These are phyloP conservation scores for Pampus argenteus DNA, from an alignment of 2,797 vertebrate genomes.

Conservation along the genomic window DNA sequence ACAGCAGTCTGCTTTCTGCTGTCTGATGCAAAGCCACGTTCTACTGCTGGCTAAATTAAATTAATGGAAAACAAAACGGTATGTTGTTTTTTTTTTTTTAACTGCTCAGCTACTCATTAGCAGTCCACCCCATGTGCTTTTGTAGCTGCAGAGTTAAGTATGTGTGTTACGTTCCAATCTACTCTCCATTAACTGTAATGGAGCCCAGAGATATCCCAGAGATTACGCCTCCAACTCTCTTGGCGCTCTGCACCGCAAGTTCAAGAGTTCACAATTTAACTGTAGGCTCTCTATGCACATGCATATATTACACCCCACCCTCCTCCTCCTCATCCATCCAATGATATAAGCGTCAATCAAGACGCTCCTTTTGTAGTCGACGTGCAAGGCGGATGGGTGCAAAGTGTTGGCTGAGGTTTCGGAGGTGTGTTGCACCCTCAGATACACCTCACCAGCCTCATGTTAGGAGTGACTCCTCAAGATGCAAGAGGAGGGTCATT, in stretches of 20 bases:
- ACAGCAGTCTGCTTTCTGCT: neutral
- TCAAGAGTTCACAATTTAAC: slow-evolving; percentile 62
- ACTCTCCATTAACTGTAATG: slow-evolving; percentile 55
- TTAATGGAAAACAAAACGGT: slow-evolving; percentile 46
- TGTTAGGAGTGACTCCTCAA: slow-evolving; percentile 41
- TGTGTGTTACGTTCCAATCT: slow-evolving; percentile 48
- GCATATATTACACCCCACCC: slow-evolving; percentile 11
- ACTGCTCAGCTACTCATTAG: slow-evolving; percentile 45
- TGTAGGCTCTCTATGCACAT: slow-evolving; percentile 33
- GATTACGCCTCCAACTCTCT: slow-evolving; percentile 65
- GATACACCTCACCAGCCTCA: slow-evolving; percentile 22
- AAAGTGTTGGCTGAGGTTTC: slow-evolving; percentile 6
- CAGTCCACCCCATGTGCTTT: slow-evolving; percentile 26
- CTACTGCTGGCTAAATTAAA: slow-evolving; percentile 25
- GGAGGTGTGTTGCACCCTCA: slow-evolving; percentile 25
- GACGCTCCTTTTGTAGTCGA: slow-evolving; percentile 3
- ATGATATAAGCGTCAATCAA: neutral
- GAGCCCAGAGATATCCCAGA: slow-evolving; percentile 56
- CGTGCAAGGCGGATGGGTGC: slow-evolving; percentile 30
- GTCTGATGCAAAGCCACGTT: slow-evolving; percentile 28
- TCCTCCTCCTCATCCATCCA: neutral
- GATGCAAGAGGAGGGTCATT: slow-evolving; percentile 51
- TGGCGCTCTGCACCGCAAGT: slow-evolving; percentile 46
- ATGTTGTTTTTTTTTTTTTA: too few species aligned
- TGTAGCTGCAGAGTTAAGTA: slow-evolving; percentile 34